phyloP scores from a whole-genome alignment of 2,888 invertebrate genomes.

The Rhamnusium bicolor region DNA sequence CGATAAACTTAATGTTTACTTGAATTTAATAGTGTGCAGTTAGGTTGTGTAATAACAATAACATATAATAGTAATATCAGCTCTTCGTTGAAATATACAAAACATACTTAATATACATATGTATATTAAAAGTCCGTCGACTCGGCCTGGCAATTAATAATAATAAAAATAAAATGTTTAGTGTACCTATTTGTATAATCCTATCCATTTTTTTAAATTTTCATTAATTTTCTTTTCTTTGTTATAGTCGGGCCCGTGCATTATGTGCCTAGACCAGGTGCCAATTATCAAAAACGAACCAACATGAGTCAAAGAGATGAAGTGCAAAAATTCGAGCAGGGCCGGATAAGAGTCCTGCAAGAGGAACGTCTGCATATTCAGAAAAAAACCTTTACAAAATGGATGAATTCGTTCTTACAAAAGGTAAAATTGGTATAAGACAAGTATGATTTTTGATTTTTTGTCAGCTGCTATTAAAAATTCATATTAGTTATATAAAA shows the following conservation, averaged over 20 bases:
- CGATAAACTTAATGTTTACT: background rate
- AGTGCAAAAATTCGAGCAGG: conserved; percentile 95
- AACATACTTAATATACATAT: too few species aligned
- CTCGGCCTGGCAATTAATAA: too few species aligned
- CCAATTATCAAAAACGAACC: conserved; percentile 78
- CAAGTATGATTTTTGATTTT: background rate
- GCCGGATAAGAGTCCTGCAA: conserved; percentile 95
- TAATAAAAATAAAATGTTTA: too few species aligned
- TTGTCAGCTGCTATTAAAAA: background rate
- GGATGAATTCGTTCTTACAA: conserved; percentile 97
- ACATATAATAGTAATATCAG: too few species aligned
- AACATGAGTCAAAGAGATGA: conserved; percentile 94
- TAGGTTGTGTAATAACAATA: too few species aligned
- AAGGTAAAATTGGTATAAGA: conserved; percentile 77
- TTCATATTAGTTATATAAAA: too few species aligned
- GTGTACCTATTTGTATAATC: too few species aligned
- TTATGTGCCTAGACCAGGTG: conserved; percentile 66
- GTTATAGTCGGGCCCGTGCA: conserved; percentile 64
- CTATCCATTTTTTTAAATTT: too few species aligned
- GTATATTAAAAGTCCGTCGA: too few species aligned
- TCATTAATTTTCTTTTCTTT: background rate
- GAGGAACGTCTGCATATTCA: conserved; percentile 98
- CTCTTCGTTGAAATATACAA: too few species aligned
- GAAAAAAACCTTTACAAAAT: conserved; percentile 99
- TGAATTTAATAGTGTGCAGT: too few species aligned